phyloP scores from a whole-genome alignment of 1,140 invertebrate genomes.

The Bombus waltoni region DNA sequence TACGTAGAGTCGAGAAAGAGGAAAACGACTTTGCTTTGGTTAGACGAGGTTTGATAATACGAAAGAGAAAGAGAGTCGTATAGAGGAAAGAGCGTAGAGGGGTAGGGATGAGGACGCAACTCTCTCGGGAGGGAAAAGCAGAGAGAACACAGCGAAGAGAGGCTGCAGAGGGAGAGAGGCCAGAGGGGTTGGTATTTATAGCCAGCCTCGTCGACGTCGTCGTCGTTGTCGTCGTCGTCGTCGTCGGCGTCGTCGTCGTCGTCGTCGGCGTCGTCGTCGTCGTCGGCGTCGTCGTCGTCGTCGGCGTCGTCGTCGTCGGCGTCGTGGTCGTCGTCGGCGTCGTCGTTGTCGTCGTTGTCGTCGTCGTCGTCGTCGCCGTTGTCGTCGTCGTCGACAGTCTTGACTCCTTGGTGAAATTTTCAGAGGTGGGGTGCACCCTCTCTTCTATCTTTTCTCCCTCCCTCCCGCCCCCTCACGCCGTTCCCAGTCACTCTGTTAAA shows the following conservation, averaged over 20 bases:
- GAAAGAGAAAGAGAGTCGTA: conserved; percentile 12
- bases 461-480: conserved; percentile 4
- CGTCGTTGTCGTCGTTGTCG: conserved; percentile 27
- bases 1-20: conserved; percentile 48
- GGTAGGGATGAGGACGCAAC: conserved; percentile 42
- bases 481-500: conserved; percentile 67
- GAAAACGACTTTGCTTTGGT: conserved; percentile 20
- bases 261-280: conserved; percentile 30
- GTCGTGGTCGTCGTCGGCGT: conserved; percentile 51
- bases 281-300: conserved; percentile 47
- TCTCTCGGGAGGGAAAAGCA: conserved; percentile 23
- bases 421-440: conserved; percentile 58
- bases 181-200: conserved; percentile 72
- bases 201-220: conserved; percentile 63
- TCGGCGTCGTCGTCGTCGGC: conserved; percentile 7
- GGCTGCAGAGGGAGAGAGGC: conserved; percentile 49
- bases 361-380: conserved; percentile 48
- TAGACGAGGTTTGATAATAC: conserved; percentile 17
- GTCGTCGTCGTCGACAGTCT: conserved; percentile 64
- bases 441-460: conserved; percentile 6
- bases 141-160: conserved; percentile 6
- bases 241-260: conserved; percentile 46
- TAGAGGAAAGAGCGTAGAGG: conserved; percentile 7
- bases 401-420: conserved; percentile 71
- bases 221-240: conserved; percentile 37